phyloP scores from a whole-genome alignment of 2,888 invertebrate species.

The Trachelus iudaicus region DNA sequence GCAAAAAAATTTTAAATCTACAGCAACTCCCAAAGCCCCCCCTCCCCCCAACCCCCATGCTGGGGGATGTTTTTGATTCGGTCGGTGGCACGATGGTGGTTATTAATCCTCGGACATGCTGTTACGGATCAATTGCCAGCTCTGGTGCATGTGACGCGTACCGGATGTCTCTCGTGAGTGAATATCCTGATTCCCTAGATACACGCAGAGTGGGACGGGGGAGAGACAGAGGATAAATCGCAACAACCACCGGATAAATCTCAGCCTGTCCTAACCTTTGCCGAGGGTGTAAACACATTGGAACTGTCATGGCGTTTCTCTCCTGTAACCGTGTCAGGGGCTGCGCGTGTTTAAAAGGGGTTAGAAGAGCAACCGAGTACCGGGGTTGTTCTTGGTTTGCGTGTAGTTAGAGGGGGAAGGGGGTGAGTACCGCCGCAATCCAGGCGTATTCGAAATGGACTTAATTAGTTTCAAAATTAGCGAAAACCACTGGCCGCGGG shows the following conservation, averaged over 20 bases:
- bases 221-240: neutral
- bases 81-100: neutral
- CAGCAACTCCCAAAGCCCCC: neutral
- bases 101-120: neutral
- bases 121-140: neutral
- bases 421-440: constrained; percentile 20
- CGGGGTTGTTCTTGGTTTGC: neutral
- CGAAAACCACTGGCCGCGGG: constrained; percentile 33
- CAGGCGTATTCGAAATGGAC: constrained; percentile 37
- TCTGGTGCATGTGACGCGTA: neutral
- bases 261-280: neutral
- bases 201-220: neutral
- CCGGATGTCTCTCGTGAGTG: neutral
- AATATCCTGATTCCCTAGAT: neutral
- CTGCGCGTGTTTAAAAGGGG: neutral
- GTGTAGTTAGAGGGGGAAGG: neutral
- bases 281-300: neutral
- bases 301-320: neutral
- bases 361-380: neutral
- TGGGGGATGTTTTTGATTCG: neutral
- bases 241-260: neutral
- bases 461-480: constrained; percentile 52
- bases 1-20: neutral
- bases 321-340: neutral
- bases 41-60: neutral